Conservation (phyloP, 2,797 vertebrate species). For the Eulemur coronatus region DNA sequence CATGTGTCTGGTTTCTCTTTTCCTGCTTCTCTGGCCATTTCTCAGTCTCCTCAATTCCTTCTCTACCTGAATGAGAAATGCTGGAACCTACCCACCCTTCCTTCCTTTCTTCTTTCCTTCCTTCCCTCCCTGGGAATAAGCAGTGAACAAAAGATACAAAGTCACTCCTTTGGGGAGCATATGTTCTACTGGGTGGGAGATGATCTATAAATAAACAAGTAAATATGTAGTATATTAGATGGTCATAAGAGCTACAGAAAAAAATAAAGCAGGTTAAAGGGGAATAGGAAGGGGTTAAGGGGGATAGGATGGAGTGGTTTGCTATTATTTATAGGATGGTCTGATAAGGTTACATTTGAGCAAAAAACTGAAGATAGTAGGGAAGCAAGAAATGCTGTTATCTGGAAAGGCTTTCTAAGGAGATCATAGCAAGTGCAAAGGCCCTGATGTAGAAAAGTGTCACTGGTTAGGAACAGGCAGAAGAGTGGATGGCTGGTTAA, state of each 20-base stretch:
- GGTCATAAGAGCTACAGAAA: neutral
- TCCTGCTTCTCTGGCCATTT: neutral
- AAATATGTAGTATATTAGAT: neutral
- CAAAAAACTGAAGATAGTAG: neutral
- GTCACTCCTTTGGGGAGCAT: neutral
- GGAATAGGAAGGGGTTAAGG: neutral
- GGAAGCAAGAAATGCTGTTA: neutral
- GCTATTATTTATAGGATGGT: neutral
- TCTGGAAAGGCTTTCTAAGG: neutral
- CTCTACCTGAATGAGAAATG: neutral
- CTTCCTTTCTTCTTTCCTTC: neutral
- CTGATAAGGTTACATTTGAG: neutral
- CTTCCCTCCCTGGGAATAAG: neutral
- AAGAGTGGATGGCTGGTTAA: neutral
- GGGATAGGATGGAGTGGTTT: neutral
- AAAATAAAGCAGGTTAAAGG: neutral
- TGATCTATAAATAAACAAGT: neutral
- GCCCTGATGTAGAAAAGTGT: neutral
- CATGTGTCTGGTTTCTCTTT: neutral
- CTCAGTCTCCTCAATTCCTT: neutral
- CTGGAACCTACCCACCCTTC: neutral
- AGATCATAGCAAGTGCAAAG: neutral
- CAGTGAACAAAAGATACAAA: neutral
- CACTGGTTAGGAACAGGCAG: neutral
- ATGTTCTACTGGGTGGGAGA: neutral